phyloP scores from a whole-genome alignment of 2,113 vertebrate genomes.

The Actinemys pallida region DNA sequence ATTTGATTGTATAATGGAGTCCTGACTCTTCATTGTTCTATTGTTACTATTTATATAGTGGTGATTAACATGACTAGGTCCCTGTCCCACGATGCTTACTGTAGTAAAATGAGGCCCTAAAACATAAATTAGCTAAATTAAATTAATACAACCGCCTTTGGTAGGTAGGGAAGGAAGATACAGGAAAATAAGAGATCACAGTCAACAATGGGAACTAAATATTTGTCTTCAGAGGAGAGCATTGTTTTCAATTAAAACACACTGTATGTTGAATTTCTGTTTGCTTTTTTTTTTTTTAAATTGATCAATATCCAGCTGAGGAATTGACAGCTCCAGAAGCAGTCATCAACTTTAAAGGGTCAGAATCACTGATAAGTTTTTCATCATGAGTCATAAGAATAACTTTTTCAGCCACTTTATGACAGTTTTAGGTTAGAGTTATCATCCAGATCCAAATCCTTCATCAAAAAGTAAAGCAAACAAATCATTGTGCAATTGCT shows the following conservation, averaged over 20 bases:
- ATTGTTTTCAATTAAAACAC: neutral
- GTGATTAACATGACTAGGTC: slow-evolving; percentile 12
- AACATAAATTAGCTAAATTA: neutral
- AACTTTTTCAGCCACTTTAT: neutral
- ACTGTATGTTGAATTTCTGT: neutral
- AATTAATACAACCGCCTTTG: neutral
- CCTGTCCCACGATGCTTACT: slow-evolving; percentile 7
- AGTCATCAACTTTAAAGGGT: neutral
- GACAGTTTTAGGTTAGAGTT: neutral
- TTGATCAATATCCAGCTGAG: neutral
- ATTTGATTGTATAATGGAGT: neutral
- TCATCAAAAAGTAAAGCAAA: neutral
- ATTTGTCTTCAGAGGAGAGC: neutral
- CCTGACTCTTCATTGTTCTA: neutral
- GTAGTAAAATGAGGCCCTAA: neutral
- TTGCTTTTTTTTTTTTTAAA: neutral
- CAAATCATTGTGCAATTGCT: neutral
- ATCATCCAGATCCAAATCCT: slow-evolving; percentile 5
- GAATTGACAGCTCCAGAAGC: neutral
- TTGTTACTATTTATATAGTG: slow-evolving; percentile 37
- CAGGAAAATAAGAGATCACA: neutral
- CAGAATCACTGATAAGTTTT: neutral
- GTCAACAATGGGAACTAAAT: neutral
- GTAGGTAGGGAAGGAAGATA: neutral
- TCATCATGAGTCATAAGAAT: neutral